Base-by-base conservation (phyloP, 2,113 vertebrate genomes). In the Phycodurus eques region DNA sequence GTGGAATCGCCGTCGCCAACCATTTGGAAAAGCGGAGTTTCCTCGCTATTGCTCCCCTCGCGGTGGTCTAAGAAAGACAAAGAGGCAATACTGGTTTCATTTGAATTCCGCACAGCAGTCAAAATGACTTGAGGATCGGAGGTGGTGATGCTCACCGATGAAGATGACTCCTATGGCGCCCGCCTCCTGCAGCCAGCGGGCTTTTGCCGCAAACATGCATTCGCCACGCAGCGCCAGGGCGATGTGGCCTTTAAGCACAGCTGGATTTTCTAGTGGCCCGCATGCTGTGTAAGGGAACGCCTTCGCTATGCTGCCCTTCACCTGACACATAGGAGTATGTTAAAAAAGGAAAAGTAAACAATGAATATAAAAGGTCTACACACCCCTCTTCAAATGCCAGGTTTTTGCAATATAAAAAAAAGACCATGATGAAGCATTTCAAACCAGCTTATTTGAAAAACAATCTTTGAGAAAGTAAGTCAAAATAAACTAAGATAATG, bases 11-110 rank as follows among this genome's bases (percentile, higher is more conserved):
- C 93, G 2, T 94, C 93, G 19, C 93, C 94, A 17, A 93, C 93
- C 94, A 94, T 94, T 83, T 94, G 94, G 74, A 94, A 94, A 15
- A 94, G 92, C 8, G 93, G 92, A 0, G 92, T 92, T 10, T 93
- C 91, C 22, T 90, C 87, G 3, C 89, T 93, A 66, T 87, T 93
- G 68, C 92, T 94, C 63, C 91, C 93, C 61, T 92, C 92, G 9
- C 77, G 83, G 74, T 94, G 91, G 79, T 94, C 94, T 94, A 79
- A 61, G 20, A 56, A 33, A n/a, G 33, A 63, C 5, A 65, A 51
- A 1, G 42, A 43, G 31, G 11, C 14, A 4, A 11, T 4, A 44
- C 12, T 17, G 20, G 5, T 68, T 13, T 10, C 31, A 8, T 20
- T 47, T 42, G 0, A n/a, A 20, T 42, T 3, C 49, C 4, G 0